phyloP scores from a whole-genome alignment of 2,113 vertebrate species.

The Montifringilla adamsi region DNA sequence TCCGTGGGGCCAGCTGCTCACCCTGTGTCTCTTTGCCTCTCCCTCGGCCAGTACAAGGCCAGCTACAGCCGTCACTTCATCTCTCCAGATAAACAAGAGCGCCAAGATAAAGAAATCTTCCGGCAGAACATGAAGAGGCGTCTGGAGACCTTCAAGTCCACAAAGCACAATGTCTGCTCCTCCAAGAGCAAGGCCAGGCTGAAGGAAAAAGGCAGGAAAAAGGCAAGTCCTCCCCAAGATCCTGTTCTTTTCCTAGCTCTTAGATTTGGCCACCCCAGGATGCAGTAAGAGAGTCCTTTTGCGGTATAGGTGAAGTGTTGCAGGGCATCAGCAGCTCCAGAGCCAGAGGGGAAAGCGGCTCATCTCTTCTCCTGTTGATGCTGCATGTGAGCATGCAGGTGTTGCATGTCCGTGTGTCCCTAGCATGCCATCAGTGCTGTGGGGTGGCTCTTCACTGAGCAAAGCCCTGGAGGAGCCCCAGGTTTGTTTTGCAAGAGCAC shows the following conservation, averaged over 20 bases:
- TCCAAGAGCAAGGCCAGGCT: slow-evolving; percentile 83
- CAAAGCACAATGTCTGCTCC: slow-evolving; percentile 78
- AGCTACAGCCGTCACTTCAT: slow-evolving; percentile 97
- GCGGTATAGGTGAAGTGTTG: not conserved
- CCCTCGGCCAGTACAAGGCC: slow-evolving; percentile 86
- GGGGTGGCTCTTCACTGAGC: not conserved
- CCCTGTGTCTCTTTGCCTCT: slow-evolving; percentile 66
- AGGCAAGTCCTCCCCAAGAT: slow-evolving; percentile 68
- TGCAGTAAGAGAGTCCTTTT: not conserved
- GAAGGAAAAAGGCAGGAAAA: slow-evolving; percentile 89
- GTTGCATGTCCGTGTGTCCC: accelerated
- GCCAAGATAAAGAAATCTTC: slow-evolving; percentile 93
- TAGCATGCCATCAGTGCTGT: not conserved
- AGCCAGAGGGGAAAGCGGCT: accelerated
- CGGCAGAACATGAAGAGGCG: slow-evolving; percentile 96
- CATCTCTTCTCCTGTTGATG: not conserved
- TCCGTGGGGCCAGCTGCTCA: slow-evolving; percentile 16
- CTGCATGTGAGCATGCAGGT: accelerated
- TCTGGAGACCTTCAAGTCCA: slow-evolving; percentile 93
- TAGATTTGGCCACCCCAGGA: not conserved
- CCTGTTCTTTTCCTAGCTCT: not conserved
- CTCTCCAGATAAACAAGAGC: slow-evolving; percentile 86
- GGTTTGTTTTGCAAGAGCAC: not conserved
- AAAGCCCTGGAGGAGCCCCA: not conserved
- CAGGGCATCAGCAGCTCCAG: not conserved